Evolutionary conservation across 2,888 invertebrate species (phyloP).

Genomic region (Anthrax anthrax): DNA sequence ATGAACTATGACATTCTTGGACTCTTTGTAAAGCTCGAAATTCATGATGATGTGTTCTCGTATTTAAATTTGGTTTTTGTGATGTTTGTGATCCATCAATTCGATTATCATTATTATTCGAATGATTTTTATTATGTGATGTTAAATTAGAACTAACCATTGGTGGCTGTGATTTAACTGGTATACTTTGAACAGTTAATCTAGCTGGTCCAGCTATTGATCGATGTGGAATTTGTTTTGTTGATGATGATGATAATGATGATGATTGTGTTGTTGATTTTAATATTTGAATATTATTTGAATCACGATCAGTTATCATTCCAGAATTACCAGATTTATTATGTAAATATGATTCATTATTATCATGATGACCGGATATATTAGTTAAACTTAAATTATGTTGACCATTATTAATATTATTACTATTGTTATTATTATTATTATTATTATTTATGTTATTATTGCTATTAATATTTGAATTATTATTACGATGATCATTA

Average conservation of each 20-base stretch:
- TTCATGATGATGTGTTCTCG: constrained; percentile 32
- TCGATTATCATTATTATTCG: too few species aligned
- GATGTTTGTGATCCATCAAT: constrained; percentile 2
- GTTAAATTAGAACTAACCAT: constrained; percentile 39
- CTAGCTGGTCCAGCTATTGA: constrained; percentile 40
- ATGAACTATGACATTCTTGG: constrained; percentile 66
- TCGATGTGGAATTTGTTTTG: constrained; percentile 26
- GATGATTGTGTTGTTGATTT: constrained; percentile 2
- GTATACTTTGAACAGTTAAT: constrained; percentile 45
- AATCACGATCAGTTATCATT: constrained; percentile 15
- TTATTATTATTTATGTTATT: constrained; percentile 1
- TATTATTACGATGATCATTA: constrained; percentile 12
- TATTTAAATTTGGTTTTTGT: constrained; percentile 17
- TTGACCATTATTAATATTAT: constrained; percentile 6
- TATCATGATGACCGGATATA: constrained; percentile 4
- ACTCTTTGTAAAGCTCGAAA: constrained; percentile 39
- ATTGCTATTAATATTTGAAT: constrained; percentile 8
- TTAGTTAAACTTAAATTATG: background rate
- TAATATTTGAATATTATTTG: constrained; percentile 5
- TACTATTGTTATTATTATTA: constrained; percentile 11
- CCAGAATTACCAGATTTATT: constrained; percentile 4
- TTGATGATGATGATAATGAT: constrained; percentile 1
- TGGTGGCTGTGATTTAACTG: constrained; percentile 44
- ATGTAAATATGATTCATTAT: background rate
- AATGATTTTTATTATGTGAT: constrained; percentile 12